A percentile compares a stretch with the other conserved stretches of the same genome.
These are phyloP conservation scores for Xenopus petersii DNA, from an alignment of 2,797 vertebrate genomes.

Conservation along the genomic window DNA sequence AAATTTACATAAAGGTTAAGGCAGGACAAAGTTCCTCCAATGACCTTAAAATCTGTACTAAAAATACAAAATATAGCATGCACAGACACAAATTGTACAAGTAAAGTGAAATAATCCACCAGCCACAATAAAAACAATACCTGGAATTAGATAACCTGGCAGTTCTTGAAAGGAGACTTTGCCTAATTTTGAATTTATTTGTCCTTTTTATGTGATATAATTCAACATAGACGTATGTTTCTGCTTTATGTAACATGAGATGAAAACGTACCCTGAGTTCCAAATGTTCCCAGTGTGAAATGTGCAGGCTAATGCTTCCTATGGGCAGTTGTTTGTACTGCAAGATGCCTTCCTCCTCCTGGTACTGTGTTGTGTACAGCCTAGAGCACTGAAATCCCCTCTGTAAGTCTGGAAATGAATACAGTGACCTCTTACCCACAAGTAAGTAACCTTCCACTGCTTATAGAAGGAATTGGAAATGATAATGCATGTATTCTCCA, in stretches of 20 bases:
- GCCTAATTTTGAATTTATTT: background rate
- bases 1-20: too few relatives aligned
- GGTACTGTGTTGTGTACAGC: background rate
- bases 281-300: background rate
- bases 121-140: background rate
- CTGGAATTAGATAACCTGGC: background rate
- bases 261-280: background rate
- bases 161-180: background rate
- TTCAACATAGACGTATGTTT: background rate
- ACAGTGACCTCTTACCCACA: background rate
- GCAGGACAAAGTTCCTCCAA: too few relatives aligned
- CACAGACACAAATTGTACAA: too few relatives aligned
- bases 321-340: slow-evolving; percentile 16
- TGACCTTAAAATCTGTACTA: too few relatives aligned
- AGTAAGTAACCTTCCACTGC: too few relatives aligned
- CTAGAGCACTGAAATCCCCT: background rate
- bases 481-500: too few relatives aligned
- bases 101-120: background rate
- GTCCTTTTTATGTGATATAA: slow-evolving; percentile 3
- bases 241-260: slow-evolving; percentile 12
- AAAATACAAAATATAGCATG: too few relatives aligned
- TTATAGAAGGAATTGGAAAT: too few relatives aligned
- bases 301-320: slow-evolving; percentile 10
- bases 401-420: background rate
- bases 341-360: background rate